A percentile compares a stretch with the other conserved stretches of the same genome.
These are phyloP conservation scores for Drosophila cognata DNA, from an alignment of 2,888 invertebrate genomes.

Conservation along the genomic window DNA sequence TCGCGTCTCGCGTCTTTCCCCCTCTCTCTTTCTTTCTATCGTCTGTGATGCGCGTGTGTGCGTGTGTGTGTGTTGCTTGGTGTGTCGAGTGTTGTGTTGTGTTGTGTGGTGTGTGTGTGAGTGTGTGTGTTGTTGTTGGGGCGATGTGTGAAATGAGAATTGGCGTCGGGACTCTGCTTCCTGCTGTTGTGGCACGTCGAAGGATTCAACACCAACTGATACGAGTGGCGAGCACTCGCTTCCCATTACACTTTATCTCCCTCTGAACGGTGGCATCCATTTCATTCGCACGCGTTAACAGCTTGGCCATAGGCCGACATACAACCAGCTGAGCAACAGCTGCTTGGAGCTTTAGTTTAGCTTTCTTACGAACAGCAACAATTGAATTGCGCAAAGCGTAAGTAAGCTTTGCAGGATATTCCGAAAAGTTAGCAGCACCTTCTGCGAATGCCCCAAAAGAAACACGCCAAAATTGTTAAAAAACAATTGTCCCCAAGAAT, in stretches of 20 bases:
- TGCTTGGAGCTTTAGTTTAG: conserved; percentile 28
- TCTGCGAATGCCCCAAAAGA: not conserved
- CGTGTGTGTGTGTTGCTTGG: not conserved
- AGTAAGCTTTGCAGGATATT: conserved; percentile 7
- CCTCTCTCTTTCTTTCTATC: not conserved
- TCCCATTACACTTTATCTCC: conserved; percentile 14
- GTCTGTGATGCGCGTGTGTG: conserved; percentile 11
- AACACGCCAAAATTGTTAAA: not conserved
- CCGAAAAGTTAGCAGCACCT: not conserved
- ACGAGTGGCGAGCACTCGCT: conserved; percentile 22
- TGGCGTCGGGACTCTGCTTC: conserved; percentile 28
- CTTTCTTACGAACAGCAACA: conserved; percentile 14
- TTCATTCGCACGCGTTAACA: not conserved
- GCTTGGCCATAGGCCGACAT: not conserved
- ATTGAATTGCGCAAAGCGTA: not conserved
- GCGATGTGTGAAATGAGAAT: conserved; percentile 20
- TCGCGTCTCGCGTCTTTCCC: conserved; percentile 11
- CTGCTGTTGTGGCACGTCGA: conserved; percentile 74
- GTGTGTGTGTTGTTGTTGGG: conserved; percentile 6
- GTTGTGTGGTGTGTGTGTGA: conserved; percentile 1
- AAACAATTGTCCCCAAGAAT: not conserved
- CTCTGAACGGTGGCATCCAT: conserved; percentile 7
- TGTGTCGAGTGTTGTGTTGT: not conserved
- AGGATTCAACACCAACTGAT: conserved; percentile 81
- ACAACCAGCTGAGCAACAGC: conserved; percentile 14